Evolutionary conservation across 2,797 vertebrate species (phyloP).

Genomic region (Rhinogobio ventralis): DNA sequence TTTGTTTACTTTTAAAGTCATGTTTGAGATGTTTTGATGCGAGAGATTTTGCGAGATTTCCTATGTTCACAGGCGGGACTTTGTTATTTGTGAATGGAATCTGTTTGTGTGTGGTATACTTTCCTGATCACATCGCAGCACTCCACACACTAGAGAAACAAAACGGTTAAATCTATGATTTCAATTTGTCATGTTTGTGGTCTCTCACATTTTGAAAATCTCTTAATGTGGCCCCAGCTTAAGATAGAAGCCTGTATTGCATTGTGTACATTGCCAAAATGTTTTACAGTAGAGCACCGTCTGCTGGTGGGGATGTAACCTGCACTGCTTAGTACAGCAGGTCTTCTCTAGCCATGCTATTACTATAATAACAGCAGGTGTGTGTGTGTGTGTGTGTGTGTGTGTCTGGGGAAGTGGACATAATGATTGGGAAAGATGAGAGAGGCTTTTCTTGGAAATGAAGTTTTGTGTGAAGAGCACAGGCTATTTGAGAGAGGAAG

Average conservation of each 20-base stretch:
- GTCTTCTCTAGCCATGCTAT: not conserved
- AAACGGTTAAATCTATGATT: too few species aligned
- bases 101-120: too few species aligned
- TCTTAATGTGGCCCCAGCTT: too few species aligned
- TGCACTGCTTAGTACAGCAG: not conserved
- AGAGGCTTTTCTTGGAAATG: slow-evolving; percentile 16
- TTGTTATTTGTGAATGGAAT: too few species aligned
- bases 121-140: too few species aligned
- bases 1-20: too few species aligned
- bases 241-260: not conserved
- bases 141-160: too few species aligned
- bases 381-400: not conserved
- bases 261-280: not conserved
- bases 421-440: not conserved
- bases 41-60: too few species aligned
- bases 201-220: too few species aligned
- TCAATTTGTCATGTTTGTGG: too few species aligned
- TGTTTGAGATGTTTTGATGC: too few species aligned
- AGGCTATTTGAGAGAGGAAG: slow-evolving; percentile 2
- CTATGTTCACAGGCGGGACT: too few species aligned
- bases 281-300: not conserved
- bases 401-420: not conserved
- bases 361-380: not conserved
- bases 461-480: slow-evolving; percentile 11
- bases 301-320: not conserved